Base-by-base conservation (phyloP, 1,140 invertebrate genomes). In the Neomicropteryx cornuta region DNA sequence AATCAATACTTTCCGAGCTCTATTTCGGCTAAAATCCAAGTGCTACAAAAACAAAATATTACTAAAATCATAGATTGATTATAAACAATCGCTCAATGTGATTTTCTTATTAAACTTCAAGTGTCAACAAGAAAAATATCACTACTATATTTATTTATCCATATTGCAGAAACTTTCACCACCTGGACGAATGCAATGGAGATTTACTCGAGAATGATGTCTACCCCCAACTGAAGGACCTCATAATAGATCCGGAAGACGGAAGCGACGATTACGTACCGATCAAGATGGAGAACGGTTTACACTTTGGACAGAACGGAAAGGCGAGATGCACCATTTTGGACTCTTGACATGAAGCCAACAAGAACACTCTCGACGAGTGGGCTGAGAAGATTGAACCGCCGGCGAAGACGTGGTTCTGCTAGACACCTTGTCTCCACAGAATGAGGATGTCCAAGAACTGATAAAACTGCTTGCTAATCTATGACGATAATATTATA, bases 391-490 rank as follows among this genome's bases (percentile, higher is more conserved):
- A 55, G 24, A 56, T 54, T 6, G 33, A 56, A 34, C 56, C 58
- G 39, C 62, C 62, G 18, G 63, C 66, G 35, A 66, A 68, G 38
- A 68, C 65, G 14, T 68, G 65, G 65, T 68, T 68, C 36, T 68
- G 65, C 45, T 68, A 54, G 47, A 48, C n/a, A n/a, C n/a, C n/a
- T n/a, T n/a, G n/a, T n/a, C n/a, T n/a, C n/a, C n/a, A n/a, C n/a
- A n/a, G n/a, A n/a, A n/a, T n/a, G n/a, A n/a, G n/a, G n/a, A n/a
- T n/a, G n/a, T n/a, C n/a, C n/a, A n/a, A n/a, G n/a, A n/a, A n/a
- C n/a, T n/a, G n/a, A n/a, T n/a, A n/a, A n/a, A n/a, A n/a, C n/a
- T n/a, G n/a, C n/a, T n/a, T n/a, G n/a, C n/a, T n/a, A n/a, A n/a
- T n/a, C n/a, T n/a, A n/a, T n/a, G n/a, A n/a, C n/a, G n/a, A n/a